Percentiles rank a stretch among this genome's conserved stretches.
Conservation (phyloP, 2,797 vertebrate species). For the Bradypus variegatus region DNA sequence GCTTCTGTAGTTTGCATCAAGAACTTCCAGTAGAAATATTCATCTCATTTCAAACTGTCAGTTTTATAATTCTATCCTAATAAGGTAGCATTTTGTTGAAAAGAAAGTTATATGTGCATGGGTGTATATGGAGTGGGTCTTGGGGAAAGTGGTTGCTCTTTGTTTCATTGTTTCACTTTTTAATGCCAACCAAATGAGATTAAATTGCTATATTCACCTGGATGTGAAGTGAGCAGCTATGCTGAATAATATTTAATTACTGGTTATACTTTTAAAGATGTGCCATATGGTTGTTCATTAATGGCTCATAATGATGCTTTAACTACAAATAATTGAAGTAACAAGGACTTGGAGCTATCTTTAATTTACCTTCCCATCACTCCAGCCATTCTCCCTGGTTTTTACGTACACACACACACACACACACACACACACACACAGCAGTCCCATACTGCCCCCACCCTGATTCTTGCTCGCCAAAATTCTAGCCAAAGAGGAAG, state of each 20-base stretch:
- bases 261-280: conserved; percentile 1
- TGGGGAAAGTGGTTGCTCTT: not conserved
- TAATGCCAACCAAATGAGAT: not conserved
- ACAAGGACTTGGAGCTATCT: not conserved
- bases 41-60: not conserved
- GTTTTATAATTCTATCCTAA: not conserved
- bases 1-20: not conserved
- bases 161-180: not conserved
- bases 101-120: accelerated
- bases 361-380: conserved; percentile 11
- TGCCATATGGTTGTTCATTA: conserved; percentile 57
- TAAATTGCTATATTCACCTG: not conserved
- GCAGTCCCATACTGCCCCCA: not conserved
- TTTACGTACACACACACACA: not conserved
- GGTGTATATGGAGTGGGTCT: not conserved
- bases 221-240: not conserved
- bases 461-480: not conserved
- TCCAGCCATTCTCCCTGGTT: not conserved
- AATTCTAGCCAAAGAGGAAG: not conserved
- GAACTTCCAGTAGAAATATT: not conserved
- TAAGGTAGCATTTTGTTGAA: not conserved
- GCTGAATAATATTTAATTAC: conserved; percentile 11
- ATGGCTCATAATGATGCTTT: conserved; percentile 51
- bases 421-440: too few species aligned
- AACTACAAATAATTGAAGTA: conserved; percentile 57